Evolutionary conservation across 2,888 invertebrate genomes (phyloP).

Genomic region (Sarcophaga variegata): DNA sequence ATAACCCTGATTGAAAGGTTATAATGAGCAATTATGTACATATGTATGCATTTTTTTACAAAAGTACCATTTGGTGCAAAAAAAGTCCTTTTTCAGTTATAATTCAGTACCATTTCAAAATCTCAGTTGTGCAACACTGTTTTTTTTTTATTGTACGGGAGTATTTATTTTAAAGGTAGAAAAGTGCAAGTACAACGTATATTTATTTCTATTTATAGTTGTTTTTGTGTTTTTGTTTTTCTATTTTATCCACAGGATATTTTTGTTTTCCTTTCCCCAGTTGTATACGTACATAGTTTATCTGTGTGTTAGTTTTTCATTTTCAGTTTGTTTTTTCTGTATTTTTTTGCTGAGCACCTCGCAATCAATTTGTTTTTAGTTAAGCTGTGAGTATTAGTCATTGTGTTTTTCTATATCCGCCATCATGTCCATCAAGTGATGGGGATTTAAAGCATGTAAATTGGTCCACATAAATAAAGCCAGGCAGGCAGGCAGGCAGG

Average conservation of each 20-base stretch:
- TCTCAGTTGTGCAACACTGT: too few relatives aligned
- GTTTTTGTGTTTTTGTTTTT: conserved; percentile 27
- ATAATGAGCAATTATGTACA: too few relatives aligned
- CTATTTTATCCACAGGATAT: background rate
- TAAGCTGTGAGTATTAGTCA: conserved; percentile 63
- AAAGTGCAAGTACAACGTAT: conserved; percentile 12
- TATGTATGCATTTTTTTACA: too few relatives aligned
- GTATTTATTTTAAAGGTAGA: conserved; percentile 2
- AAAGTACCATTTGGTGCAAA: too few relatives aligned
- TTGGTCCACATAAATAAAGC: conserved; percentile 22
- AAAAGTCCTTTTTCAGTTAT: too few relatives aligned
- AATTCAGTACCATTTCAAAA: too few relatives aligned
- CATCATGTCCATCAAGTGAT: conserved; percentile 36
- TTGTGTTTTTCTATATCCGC: conserved; percentile 52
- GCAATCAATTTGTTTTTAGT: conserved; percentile 61
- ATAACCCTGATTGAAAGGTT: too few relatives aligned
- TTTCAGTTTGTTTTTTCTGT: conserved; percentile 58
- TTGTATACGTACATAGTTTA: too few relatives aligned
- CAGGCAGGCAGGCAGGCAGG: too few relatives aligned
- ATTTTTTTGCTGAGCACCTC: background rate
- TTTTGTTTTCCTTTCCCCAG: conserved; percentile 19
- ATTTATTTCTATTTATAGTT: conserved; percentile 33
- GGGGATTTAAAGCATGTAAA: conserved; percentile 41
- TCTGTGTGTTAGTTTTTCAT: conserved; percentile 39
- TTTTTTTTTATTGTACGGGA: too few relatives aligned